Evolutionary conservation across 1,140 invertebrate species (phyloP).

Genomic region (Procambarus virginalis): DNA sequence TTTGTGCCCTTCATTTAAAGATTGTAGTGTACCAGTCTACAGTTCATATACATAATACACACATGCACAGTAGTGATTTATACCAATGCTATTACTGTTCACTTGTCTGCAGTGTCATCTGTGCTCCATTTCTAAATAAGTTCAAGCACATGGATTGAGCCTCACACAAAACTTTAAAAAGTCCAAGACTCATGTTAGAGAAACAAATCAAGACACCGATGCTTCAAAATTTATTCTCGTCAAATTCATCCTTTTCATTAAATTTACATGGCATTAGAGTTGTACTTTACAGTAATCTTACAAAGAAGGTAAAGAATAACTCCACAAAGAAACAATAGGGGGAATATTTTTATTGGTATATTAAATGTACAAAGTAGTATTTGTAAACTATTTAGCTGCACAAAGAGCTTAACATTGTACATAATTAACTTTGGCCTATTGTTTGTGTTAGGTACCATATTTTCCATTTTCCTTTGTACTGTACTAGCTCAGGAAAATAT

Average conservation of each 20-base stretch:
- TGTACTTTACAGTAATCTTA: neutral
- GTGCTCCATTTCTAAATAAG: constrained; percentile 3
- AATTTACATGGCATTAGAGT: neutral
- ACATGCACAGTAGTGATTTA: neutral
- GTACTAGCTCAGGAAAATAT: constrained; percentile 39
- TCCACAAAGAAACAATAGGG: constrained; percentile 1
- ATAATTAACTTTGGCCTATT: neutral
- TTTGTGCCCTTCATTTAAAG: neutral
- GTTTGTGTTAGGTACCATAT: neutral
- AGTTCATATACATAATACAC: neutral
- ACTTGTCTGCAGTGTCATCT: neutral
- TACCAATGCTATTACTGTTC: neutral
- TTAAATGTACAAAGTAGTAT: neutral
- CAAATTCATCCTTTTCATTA: neutral
- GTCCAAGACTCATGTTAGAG: no score
- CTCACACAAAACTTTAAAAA: no score
- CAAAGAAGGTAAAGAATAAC: neutral
- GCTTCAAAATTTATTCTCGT: no score
- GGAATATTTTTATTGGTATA: neutral
- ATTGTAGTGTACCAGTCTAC: neutral
- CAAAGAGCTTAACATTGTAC: constrained; percentile 9
- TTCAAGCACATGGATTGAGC: no score
- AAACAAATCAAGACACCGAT: no score
- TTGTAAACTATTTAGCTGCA: neutral
- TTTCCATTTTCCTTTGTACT: constrained; percentile 24